Base-by-base conservation (phyloP, 2,888 invertebrate genomes). In the Tridacna crocea region DNA sequence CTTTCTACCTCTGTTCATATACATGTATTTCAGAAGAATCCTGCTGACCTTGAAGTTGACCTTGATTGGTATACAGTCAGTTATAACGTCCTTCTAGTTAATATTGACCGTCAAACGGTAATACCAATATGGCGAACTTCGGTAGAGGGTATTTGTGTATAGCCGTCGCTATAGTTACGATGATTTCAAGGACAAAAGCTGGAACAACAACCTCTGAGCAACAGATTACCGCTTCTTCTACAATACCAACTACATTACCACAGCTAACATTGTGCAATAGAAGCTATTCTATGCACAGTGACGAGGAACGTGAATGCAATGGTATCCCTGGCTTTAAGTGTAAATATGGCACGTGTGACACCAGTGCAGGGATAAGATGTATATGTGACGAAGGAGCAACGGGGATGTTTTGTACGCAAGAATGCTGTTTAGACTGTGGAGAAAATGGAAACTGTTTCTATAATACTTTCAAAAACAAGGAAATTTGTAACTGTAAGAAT, bases 351-450 rank as follows among this genome's bases (percentile, higher is more conserved):
- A 47, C 19, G 13, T 70, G 70, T 51, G 70, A 70, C 17, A n/a
- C 2, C 4, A 2, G 19, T 13, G 8, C 46, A 15, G 8, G 1
- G 19, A 66, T 58, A n/a, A 15, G 70, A 17, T 83, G 83, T 77
- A 58, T 61, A 22, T 83, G 83, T 77, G 80, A 83, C 51, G 19
- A 36, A 12, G 79, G 79, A 12, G 79, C 80, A 12, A 47, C 58
- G 19, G 83, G 83, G 24, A 19, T 13, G 6, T 60, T 61, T 15
- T 85, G 85, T 63, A 36, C 73, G 11, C n/a, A 72, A n/a, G 66
- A 60, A 46, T 85, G 85, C n/a, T 85, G 85, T 72, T 72, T 68
- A 17, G 65, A 76, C 12, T 85, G 85, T 77, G 75, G 75, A 15
- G 75, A 80, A 12, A 47, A 78, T n/a, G 85, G 85, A 8, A 46